Evolutionary conservation across 2,113 vertebrate genomes (phyloP).

Genomic region (Aptenodytes forsteri): DNA sequence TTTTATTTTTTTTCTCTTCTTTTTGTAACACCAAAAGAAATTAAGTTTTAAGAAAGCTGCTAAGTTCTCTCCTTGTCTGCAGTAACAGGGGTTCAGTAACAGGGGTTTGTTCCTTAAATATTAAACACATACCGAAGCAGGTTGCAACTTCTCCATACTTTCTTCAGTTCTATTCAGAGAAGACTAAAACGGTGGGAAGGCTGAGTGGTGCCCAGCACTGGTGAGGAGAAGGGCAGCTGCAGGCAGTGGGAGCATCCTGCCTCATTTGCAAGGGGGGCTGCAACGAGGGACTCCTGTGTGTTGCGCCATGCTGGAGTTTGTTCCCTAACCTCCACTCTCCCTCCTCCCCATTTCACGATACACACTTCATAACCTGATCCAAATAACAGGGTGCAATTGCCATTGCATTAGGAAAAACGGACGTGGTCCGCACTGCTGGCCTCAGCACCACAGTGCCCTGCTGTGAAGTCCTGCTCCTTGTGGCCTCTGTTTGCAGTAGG

Average conservation of each 20-base stretch:
- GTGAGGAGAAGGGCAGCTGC: not conserved
- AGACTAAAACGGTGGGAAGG: not conserved
- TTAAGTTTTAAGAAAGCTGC: not conserved
- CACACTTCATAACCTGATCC: not conserved
- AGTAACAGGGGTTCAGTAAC: not conserved
- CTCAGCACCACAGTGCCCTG: accelerated
- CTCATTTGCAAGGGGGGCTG: not conserved
- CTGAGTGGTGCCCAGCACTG: not conserved
- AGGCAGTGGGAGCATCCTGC: not conserved
- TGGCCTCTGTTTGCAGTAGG: not conserved
- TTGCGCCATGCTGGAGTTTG: not conserved
- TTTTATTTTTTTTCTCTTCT: not conserved
- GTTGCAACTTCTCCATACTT: not conserved
- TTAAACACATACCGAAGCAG: not conserved
- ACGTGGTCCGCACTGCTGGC: not conserved
- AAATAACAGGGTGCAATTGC: not conserved
- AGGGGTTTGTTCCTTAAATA: not conserved
- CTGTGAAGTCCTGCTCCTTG: not conserved
- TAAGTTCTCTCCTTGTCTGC: not conserved
- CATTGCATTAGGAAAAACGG: not conserved
- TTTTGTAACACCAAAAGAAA: not conserved
- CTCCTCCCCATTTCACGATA: not conserved
- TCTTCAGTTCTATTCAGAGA: not conserved
- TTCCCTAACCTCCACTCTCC: not conserved
- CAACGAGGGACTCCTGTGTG: accelerated